These are phyloP conservation scores for Pilophorus perplexus DNA, from an alignment of 2,888 invertebrate genomes.

Conservation along the genomic window DNA sequence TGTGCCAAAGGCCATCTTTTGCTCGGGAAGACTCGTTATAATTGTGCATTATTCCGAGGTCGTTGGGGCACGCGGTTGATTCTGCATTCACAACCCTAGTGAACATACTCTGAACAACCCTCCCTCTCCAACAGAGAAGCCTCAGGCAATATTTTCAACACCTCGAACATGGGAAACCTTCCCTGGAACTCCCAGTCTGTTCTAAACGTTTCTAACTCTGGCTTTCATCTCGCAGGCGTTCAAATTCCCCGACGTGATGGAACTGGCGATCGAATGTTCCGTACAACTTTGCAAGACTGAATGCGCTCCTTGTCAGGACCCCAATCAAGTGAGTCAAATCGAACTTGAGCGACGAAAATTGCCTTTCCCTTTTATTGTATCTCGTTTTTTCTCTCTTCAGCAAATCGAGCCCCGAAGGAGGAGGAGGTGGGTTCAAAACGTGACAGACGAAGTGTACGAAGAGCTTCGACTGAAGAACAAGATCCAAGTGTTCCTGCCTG, in stretches of 20 bases:
- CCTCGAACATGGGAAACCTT: too few relatives aligned
- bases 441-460: constrained; percentile 18
- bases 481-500: constrained; percentile 27
- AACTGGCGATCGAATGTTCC: constrained; percentile 76
- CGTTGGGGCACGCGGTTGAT: too few relatives aligned
- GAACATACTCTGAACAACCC: too few relatives aligned
- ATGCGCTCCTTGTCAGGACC: constrained; percentile 70
- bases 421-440: constrained; percentile 26
- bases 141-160: too few relatives aligned
- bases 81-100: too few relatives aligned
- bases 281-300: constrained; percentile 77
- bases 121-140: too few relatives aligned
- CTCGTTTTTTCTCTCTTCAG: constrained; percentile 1
- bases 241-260: constrained; percentile 83
- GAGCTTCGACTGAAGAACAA: constrained; percentile 21
- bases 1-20: too few relatives aligned
- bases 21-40: too few relatives aligned
- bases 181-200: too few relatives aligned
- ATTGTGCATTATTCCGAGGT: too few relatives aligned
- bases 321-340: constrained; percentile 56
- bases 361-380: neutral
- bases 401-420: constrained; percentile 20
- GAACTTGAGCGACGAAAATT: neutral
- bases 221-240: constrained; percentile 60
- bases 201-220: too few relatives aligned